Percentiles rank a stretch among this genome's conserved stretches.
phyloP scores from a whole-genome alignment of 2,888 invertebrate species.

The Lepidonotus clava region DNA sequence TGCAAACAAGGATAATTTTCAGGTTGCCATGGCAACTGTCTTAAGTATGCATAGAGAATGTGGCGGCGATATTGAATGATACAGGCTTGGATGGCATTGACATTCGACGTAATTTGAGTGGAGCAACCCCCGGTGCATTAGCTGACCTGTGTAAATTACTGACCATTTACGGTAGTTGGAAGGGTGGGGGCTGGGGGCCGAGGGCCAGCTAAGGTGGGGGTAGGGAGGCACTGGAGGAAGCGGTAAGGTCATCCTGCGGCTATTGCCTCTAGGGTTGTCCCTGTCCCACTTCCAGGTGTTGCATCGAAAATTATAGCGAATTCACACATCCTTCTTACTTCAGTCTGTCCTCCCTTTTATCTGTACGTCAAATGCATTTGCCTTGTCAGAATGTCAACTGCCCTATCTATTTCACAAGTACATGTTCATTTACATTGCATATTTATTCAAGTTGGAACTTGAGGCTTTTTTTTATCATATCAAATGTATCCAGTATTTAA shows the following conservation, averaged over 20 bases:
- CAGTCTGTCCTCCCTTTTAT: too few relatives aligned
- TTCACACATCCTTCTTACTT: too few relatives aligned
- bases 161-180: slow-evolving; percentile 33
- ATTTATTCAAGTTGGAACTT: too few relatives aligned
- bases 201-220: not conserved
- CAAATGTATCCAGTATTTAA: too few relatives aligned
- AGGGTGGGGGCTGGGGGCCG: not conserved
- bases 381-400: too few relatives aligned
- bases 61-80: slow-evolving; percentile 45
- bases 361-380: too few relatives aligned
- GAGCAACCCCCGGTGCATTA: slow-evolving; percentile 29
- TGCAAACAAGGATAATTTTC: slow-evolving; percentile 50
- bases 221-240: not conserved
- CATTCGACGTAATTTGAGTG: slow-evolving; percentile 48
- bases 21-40: slow-evolving; percentile 46
- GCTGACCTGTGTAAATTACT: slow-evolving; percentile 47
- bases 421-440: too few relatives aligned
- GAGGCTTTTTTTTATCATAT: too few relatives aligned
- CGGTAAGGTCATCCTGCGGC: not conserved
- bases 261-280: not conserved
- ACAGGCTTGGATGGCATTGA: slow-evolving; percentile 43
- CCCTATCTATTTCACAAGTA: too few relatives aligned
- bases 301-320: slow-evolving; percentile 24
- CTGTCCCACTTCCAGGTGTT: slow-evolving; percentile 23
- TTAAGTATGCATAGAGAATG: slow-evolving; percentile 45